Evolutionary conservation across 2,113 vertebrate species (phyloP), one percentile per base, ranked within the genome.

Genomic region (Bambusicola thoracicus): DNA sequence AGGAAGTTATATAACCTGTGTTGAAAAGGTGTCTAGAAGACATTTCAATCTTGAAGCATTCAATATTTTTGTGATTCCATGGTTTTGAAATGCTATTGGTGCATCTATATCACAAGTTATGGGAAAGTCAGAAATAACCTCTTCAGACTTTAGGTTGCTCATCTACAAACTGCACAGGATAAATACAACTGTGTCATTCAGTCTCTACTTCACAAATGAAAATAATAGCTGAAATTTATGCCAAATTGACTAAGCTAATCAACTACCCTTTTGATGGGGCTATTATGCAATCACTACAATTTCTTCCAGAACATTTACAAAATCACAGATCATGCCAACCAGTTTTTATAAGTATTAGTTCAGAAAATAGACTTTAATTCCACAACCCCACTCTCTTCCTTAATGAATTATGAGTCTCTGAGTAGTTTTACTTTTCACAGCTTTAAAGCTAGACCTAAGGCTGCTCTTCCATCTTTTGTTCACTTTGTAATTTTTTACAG

Each of bases 281-380:
- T 96, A 97, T 96, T 96, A 95, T 89, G 84, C 79, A 97, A 97
- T 97, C 94, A 97, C 86, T 94, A 92, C 53, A 88, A 66, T 95
- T 97, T 96, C 92, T 97, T 97, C 65, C 78, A 79, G 95, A 93
- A 81, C 94, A 92, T 95, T 97, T 97, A 96, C 95, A 94, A 97
- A 97, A 97, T 97, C 94, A 97, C 87, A 93, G 70, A 83, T 2
- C 36, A 94, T 68, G 76, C 38, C 81, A 92, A 74, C 58, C 83
- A 89, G 58, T 87, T 96, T 94, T 84, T 93, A 85, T 94, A 94
- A 96, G 65, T 94, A 95, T 96, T 96, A 87, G 65, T 89, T 97
- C 82, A 92, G 65, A 97, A 96, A 96, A 89, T 86, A 95, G 76
- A 88, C 77, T 70, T 85, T 74, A 92, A 79, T 94, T 92, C 76